Percentiles rank a stretch among this genome's conserved stretches.
Evolutionary conservation across 2,797 vertebrate genomes (phyloP).

Genomic region (Acanthopagrus latus): DNA sequence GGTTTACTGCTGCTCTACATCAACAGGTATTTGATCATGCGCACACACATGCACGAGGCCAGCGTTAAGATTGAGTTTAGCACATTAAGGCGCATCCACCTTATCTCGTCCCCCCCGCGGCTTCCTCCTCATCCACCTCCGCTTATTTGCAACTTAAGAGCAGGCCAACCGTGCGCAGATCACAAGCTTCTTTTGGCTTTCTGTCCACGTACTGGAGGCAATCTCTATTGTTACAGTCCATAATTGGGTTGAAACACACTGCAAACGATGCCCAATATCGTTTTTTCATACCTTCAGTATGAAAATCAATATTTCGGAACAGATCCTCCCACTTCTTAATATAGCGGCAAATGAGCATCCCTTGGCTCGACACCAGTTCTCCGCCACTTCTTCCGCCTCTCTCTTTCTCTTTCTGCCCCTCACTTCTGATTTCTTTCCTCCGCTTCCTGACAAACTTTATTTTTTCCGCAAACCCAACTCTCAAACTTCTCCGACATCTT

Average conservation of each 20-base stretch:
- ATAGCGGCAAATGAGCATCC: constrained; percentile 74
- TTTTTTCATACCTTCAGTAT: constrained; percentile 73
- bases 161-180: constrained; percentile 1
- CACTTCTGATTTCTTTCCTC: constrained; percentile 39
- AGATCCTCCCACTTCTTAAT: constrained; percentile 72
- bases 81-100: constrained; percentile 45
- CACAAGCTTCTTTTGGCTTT: constrained; percentile 50
- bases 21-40: constrained; percentile 19
- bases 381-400: constrained; percentile 35
- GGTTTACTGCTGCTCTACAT: constrained; percentile 1
- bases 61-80: constrained; percentile 24
- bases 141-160: constrained; percentile 42
- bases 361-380: constrained; percentile 64
- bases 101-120: constrained; percentile 22
- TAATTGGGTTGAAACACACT: constrained; percentile 68
- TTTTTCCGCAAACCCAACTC: not conserved
- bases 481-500: constrained; percentile 4
- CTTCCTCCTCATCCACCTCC: constrained; percentile 32
- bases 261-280: constrained; percentile 67
- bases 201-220: constrained; percentile 61
- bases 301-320: constrained; percentile 78
- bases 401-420: constrained; percentile 41
- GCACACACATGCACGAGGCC: constrained; percentile 19
- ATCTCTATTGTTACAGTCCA: constrained; percentile 67
- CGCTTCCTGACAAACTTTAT: constrained; percentile 36